Percentiles rank a stretch among this genome's conserved stretches.
phyloP scores from a whole-genome alignment of 2,797 vertebrate genomes.

The Petrocephalus schoutedeni region DNA sequence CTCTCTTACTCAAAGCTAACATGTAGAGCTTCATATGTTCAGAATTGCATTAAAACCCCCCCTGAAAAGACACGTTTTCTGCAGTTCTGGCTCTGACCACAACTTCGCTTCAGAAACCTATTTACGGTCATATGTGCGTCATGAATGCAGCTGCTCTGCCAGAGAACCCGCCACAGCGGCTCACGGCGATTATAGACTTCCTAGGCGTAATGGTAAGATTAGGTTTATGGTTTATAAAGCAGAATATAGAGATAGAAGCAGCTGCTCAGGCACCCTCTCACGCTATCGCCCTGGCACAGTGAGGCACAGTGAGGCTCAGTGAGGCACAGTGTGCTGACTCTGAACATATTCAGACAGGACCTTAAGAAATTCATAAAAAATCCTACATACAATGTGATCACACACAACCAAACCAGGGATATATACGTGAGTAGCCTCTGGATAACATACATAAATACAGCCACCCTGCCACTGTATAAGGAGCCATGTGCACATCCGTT shows the following conservation, averaged over 20 bases:
- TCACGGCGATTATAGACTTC: not conserved
- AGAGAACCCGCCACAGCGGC: not conserved
- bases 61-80: not conserved
- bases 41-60: not conserved
- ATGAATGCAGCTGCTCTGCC: not conserved
- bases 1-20: not conserved
- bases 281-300: slow-evolving; percentile 48
- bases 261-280: slow-evolving; percentile 2
- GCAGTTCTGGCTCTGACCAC: not conserved
- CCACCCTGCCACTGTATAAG: not conserved
- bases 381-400: not conserved
- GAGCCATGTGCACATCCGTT: not conserved
- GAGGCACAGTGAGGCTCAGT: slow-evolving; percentile 50
- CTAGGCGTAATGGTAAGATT: not conserved
- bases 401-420: not conserved
- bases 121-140: not conserved
- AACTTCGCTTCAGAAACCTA: not conserved
- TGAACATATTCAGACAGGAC: slow-evolving; percentile 55
- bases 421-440: not conserved
- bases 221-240: not conserved
- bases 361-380: slow-evolving; percentile 35
- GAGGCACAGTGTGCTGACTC: slow-evolving; percentile 43
- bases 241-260: slow-evolving; percentile 3
- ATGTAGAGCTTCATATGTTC: not conserved
- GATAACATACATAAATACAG: not conserved